These are phyloP conservation scores for Coregonus suidteri DNA, from an alignment of 2,797 vertebrate genomes.

Conservation along the genomic window DNA sequence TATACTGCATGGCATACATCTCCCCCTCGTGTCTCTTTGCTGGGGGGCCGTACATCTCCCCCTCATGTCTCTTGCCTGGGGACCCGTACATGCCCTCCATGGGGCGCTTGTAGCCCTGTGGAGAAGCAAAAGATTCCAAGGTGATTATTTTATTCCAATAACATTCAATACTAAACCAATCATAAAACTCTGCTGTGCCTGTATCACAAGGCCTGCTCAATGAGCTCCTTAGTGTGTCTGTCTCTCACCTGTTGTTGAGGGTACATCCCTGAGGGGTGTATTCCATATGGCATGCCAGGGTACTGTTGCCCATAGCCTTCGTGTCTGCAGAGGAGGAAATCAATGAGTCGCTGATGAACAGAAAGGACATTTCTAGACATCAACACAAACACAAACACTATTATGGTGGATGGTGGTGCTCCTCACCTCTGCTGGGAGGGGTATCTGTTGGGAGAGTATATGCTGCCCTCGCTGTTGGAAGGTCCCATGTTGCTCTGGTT, in stretches of 20 bases:
- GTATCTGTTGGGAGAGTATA: conserved; percentile 78
- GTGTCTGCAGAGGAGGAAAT: conserved; percentile 69
- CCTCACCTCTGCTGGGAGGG: conserved; percentile 77
- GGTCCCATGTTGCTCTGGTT: conserved; percentile 80
- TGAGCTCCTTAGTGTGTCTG: background rate
- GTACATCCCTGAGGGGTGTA: conserved; percentile 74
- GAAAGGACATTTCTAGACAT: background rate
- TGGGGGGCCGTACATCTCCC: too few species aligned
- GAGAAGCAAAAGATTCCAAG: background rate
- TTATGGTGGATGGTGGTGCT: background rate
- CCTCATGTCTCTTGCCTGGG: too few species aligned
- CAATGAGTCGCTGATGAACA: background rate
- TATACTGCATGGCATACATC: conserved; percentile 78
- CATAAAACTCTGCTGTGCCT: background rate
- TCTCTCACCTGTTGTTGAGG: conserved; percentile 92
- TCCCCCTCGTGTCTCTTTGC: too few species aligned
- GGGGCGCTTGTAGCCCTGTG: conserved; percentile 94
- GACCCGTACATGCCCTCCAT: conserved; percentile 96
- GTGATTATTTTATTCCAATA: too few species aligned
- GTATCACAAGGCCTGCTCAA: background rate
- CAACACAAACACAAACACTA: too few species aligned
- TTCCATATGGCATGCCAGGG: conserved; percentile 87
- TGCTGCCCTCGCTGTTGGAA: conserved; percentile 79
- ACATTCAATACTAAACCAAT: background rate
- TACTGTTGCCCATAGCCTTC: conserved; percentile 94